These are phyloP conservation scores for Todiramphus saurophagus DNA, from an alignment of 2,113 vertebrate genomes.

Conservation along the genomic window DNA sequence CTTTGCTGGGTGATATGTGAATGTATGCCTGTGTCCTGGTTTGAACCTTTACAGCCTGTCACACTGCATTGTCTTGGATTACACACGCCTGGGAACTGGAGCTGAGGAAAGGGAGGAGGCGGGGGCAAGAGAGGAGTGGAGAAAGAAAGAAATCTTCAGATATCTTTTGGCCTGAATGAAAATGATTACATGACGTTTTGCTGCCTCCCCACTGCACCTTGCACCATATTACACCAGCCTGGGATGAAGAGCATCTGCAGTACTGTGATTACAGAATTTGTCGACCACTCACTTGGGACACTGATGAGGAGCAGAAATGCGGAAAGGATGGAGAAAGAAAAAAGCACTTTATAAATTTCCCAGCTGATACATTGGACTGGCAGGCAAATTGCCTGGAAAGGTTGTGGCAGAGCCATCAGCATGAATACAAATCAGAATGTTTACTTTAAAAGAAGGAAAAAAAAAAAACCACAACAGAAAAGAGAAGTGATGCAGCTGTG, in stretches of 20 bases:
- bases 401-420: not conserved
- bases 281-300: not conserved
- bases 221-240: not conserved
- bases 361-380: not conserved
- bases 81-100: not conserved
- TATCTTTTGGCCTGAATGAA: not conserved
- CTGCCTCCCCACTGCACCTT: not conserved
- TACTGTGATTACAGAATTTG: not conserved
- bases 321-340: not conserved
- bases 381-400: not conserved
- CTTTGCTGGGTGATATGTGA: not conserved
- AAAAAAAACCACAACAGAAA: not conserved
- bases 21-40: no score
- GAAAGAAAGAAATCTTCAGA: not conserved
- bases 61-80: not conserved
- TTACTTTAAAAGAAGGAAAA: not conserved
- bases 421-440: not conserved
- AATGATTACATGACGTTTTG: not conserved
- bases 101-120: rapidly evolving
- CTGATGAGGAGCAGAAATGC: not conserved
- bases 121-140: no score
- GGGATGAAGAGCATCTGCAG: not conserved
- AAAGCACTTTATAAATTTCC: not conserved
- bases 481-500: not conserved
- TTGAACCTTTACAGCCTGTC: no score